These are phyloP conservation scores for Nylanderia fulva DNA, from an alignment of 1,140 invertebrate species.

Conservation along the genomic window DNA sequence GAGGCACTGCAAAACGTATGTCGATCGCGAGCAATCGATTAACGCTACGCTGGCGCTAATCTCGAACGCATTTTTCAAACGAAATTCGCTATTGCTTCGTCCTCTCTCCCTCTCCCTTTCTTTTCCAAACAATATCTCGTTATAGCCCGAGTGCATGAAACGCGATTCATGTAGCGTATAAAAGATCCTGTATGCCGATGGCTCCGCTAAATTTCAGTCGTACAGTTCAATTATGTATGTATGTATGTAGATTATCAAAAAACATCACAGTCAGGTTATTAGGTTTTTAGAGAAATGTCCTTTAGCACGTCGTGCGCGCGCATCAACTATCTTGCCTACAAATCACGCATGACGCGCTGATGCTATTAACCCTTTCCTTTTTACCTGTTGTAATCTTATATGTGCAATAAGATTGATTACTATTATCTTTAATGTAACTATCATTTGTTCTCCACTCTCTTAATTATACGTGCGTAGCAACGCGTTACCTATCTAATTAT, in stretches of 20 bases:
- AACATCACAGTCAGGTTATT: conserved; percentile 81
- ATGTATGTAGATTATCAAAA: conserved; percentile 80
- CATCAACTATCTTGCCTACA: conserved; percentile 23
- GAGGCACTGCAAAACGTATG: conserved; percentile 74
- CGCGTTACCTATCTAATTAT: conserved; percentile 5
- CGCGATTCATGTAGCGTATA: conserved; percentile 35
- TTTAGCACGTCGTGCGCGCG: conserved; percentile 28
- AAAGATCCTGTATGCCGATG: conserved; percentile 40
- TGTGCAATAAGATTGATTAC: conserved; percentile 39
- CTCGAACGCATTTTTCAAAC: conserved; percentile 51
- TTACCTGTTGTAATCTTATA: conserved; percentile 5
- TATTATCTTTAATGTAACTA: conserved; percentile 24
- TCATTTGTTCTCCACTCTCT: conserved; percentile 20
- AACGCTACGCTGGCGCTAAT: conserved; percentile 48
- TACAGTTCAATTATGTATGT: conserved; percentile 71
- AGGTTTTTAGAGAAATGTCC: conserved; percentile 73
- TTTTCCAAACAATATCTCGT: conserved; percentile 10
- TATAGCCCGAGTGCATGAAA: conserved; percentile 47
- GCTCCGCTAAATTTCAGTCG: conserved; percentile 63
- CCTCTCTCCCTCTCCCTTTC: background rate
- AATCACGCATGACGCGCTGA: conserved; percentile 10
- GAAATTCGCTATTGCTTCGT: conserved; percentile 33
- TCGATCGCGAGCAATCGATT: conserved; percentile 48
- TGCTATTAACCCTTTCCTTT: background rate
- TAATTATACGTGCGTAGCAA: background rate